Percentiles rank a stretch among this genome's conserved stretches.
These are phyloP conservation scores for Ataeniobius toweri DNA, from an alignment of 2,797 vertebrate genomes.

Conservation along the genomic window DNA sequence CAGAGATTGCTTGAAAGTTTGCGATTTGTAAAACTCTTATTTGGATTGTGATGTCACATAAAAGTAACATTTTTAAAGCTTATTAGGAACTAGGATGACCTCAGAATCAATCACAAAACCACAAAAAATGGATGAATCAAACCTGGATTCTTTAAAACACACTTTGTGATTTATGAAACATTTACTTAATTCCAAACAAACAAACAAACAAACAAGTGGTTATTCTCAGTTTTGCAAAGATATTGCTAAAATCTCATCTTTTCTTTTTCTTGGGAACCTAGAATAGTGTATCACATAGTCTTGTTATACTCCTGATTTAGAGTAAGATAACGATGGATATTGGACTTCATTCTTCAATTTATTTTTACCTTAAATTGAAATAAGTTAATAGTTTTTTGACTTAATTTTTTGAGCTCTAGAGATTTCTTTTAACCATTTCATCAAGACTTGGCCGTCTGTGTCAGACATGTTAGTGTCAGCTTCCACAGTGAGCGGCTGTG, in stretches of 20 bases:
- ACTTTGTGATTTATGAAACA: neutral
- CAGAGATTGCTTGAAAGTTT: neutral
- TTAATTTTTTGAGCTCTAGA: slow-evolving; percentile 20
- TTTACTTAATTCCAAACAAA: neutral
- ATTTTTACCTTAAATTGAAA: slow-evolving; percentile 10
- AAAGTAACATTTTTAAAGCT: neutral
- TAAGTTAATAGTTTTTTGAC: slow-evolving; percentile 19
- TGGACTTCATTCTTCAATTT: slow-evolving; percentile 11
- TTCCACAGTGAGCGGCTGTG: slow-evolving; percentile 86
- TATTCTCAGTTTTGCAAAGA: neutral
- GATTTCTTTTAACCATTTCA: slow-evolving; percentile 67
- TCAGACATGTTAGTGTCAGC: slow-evolving; percentile 82
- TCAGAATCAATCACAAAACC: neutral
- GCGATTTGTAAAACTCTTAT: neutral
- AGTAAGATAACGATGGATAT: no score
- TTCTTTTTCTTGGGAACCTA: neutral
- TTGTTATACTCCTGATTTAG: neutral
- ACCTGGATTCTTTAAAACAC: neutral
- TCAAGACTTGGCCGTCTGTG: slow-evolving; percentile 77
- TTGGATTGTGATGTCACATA: neutral
- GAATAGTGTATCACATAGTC: neutral
- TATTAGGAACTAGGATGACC: neutral
- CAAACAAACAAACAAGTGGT: neutral
- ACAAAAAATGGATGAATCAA: neutral
- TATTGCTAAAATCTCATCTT: neutral